Evolutionary conservation across 2,888 invertebrate species (phyloP).

Genomic region (Acrocera orbiculus): DNA sequence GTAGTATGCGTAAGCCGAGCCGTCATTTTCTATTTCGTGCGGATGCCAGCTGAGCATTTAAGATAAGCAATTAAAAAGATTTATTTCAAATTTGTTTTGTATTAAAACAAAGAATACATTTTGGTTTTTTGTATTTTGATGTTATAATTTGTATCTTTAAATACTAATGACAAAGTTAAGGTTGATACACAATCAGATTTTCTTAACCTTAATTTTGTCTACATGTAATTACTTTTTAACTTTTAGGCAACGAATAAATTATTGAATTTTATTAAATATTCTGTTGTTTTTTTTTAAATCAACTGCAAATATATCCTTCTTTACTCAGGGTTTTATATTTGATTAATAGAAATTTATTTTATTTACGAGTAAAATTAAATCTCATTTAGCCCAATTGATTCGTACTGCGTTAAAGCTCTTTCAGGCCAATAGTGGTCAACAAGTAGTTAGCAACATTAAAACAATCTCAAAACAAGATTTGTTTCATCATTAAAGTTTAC

Average conservation of each 20-base stretch:
- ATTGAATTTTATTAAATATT: conserved; percentile 5
- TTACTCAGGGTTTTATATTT: too few species aligned
- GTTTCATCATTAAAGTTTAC: too few species aligned
- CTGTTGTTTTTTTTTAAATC: too few species aligned
- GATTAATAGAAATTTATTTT: too few species aligned
- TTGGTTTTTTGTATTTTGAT: not conserved
- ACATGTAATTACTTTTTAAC: not conserved
- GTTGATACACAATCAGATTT: conserved; percentile 1
- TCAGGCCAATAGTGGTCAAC: too few species aligned
- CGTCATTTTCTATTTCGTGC: conserved; percentile 30
- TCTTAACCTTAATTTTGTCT: conserved; percentile 8
- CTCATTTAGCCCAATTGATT: too few species aligned
- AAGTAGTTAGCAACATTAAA: too few species aligned
- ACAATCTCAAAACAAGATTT: too few species aligned
- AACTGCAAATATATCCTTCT: too few species aligned
- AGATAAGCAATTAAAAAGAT: not conserved
- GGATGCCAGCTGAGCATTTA: conserved; percentile 19
- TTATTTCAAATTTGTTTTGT: not conserved
- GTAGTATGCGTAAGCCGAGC: not conserved
- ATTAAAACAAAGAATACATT: not conserved
- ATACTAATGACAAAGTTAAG: conserved; percentile 7
- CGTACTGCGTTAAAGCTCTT: too few species aligned
- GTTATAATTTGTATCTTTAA: not conserved
- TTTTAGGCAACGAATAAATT: conserved; percentile 6
- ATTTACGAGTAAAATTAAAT: too few species aligned